phyloP scores from a whole-genome alignment of 2,113 vertebrate genomes.

The Balaenoptera acutorostrata region DNA sequence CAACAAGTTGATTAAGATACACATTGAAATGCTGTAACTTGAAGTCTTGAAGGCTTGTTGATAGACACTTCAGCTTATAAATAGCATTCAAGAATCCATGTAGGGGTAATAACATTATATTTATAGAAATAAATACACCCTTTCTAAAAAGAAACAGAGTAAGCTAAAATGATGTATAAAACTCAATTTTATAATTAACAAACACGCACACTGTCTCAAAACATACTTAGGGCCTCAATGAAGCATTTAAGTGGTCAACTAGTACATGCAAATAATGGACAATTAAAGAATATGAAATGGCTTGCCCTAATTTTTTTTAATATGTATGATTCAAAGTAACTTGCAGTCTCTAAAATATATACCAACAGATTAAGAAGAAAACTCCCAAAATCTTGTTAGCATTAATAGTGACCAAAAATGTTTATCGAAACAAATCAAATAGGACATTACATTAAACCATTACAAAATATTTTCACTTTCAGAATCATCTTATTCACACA shows the following conservation, averaged over 20 bases:
- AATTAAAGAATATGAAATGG: not conserved
- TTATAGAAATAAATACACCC: slow-evolving; percentile 13
- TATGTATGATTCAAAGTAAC: not conserved
- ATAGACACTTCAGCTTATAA: slow-evolving; percentile 31
- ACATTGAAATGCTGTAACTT: slow-evolving; percentile 33
- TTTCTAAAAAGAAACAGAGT: slow-evolving; percentile 23
- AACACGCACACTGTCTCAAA: not conserved
- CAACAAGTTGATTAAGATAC: slow-evolving; percentile 41
- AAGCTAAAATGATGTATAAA: slow-evolving; percentile 18
- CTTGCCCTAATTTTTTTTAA: not conserved
- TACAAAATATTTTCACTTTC: not conserved
- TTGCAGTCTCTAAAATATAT: not conserved
- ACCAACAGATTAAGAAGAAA: not conserved
- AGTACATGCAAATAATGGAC: not conserved
- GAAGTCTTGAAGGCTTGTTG: slow-evolving; percentile 19
- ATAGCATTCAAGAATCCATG: slow-evolving; percentile 6
- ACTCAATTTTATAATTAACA: not conserved
- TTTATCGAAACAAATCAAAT: not conserved
- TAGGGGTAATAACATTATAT: not conserved
- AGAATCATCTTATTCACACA: not conserved
- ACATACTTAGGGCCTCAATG: not conserved
- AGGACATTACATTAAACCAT: not conserved
- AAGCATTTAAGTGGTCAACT: slow-evolving; percentile 12
- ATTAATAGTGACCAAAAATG: not conserved
- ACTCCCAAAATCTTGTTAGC: not conserved